A percentile compares a stretch with the other conserved stretches of the same genome.
These are phyloP conservation scores for Drosophila melanocephala DNA, from an alignment of 2,888 invertebrate genomes.

Conservation along the genomic window DNA sequence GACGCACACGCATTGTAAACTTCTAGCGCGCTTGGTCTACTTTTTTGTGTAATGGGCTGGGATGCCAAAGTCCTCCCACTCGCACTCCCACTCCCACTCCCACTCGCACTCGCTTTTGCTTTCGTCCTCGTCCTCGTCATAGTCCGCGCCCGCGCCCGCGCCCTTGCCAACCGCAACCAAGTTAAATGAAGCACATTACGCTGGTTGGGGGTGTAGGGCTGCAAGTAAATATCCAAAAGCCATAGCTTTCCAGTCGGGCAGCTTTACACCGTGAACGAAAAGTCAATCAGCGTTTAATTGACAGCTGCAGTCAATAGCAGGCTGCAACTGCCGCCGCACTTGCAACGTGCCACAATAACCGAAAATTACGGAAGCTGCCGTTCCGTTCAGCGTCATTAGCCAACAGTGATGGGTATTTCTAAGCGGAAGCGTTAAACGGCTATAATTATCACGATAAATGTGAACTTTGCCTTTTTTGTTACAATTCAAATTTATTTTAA, in stretches of 20 bases:
- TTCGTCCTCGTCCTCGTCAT: constrained; percentile 13
- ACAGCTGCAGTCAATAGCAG: constrained; percentile 70
- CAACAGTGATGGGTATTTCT: constrained; percentile 29
- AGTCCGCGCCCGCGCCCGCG: background rate
- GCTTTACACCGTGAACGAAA: constrained; percentile 46
- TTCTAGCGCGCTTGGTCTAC: constrained; percentile 82
- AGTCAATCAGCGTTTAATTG: constrained; percentile 79
- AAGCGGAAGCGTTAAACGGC: background rate
- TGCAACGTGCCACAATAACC: constrained; percentile 18
- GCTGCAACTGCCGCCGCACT: constrained; percentile 17
- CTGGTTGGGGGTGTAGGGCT: background rate
- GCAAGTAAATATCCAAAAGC: constrained; percentile 60
- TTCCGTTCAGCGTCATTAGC: constrained; percentile 32
- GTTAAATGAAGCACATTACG: constrained; percentile 73
- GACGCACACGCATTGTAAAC: constrained; percentile 61
- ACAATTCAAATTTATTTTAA: background rate
- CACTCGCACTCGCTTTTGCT: constrained; percentile 3
- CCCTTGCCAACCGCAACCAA: constrained; percentile 65
- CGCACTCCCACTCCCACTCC: constrained; percentile 15
- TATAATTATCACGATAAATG: background rate
- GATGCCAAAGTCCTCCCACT: constrained; percentile 53
- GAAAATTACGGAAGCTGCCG: constrained; percentile 17
- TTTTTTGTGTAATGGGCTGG: constrained; percentile 73
- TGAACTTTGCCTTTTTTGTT: background rate
- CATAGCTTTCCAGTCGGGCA: constrained; percentile 13